Conservation (phyloP, 2,113 vertebrate genomes). For the Callopanchax toddi region DNA sequence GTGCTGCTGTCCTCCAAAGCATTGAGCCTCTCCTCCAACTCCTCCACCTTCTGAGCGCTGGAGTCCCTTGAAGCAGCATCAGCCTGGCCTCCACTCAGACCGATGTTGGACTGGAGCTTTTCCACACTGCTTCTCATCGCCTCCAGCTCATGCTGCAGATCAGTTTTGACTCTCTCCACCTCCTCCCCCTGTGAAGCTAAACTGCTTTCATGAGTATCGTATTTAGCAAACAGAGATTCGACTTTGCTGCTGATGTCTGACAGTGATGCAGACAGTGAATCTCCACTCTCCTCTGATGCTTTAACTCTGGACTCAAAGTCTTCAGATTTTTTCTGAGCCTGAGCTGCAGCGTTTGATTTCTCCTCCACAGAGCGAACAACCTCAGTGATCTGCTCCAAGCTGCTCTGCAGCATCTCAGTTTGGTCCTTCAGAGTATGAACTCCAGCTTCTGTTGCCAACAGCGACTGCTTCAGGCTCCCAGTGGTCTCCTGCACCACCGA, state of each 20-base stretch:
- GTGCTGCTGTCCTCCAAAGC: not conserved
- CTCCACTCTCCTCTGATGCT: conserved; percentile 76
- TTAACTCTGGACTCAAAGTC: conserved; percentile 80
- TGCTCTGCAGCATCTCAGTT: conserved; percentile 72
- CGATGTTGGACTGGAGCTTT: conserved; percentile 74
- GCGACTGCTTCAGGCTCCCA: conserved; percentile 80
- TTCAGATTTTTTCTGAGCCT: conserved; percentile 68
- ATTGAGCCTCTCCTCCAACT: conserved; percentile 43
- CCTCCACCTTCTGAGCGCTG: conserved; percentile 60
- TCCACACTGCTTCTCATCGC: conserved; percentile 51
- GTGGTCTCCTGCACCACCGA: conserved; percentile 79
- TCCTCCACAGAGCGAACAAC: conserved; percentile 65
- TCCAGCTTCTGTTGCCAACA: conserved; percentile 74
- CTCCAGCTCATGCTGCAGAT: conserved; percentile 57
- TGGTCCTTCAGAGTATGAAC: conserved; percentile 75
- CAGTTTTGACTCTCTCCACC: conserved; percentile 41
- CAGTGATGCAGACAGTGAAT: conserved; percentile 49
- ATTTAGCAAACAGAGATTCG: conserved; percentile 76
- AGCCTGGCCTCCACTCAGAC: conserved; percentile 1
- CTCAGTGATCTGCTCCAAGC: conserved; percentile 66
- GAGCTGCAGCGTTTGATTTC: conserved; percentile 57
- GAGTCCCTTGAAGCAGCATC: conserved; percentile 70
- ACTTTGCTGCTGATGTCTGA: conserved; percentile 72
- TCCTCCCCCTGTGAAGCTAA: conserved; percentile 68
- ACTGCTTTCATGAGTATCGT: conserved; percentile 74